Percentiles rank a stretch among this genome's conserved stretches.
These are phyloP conservation scores for Otocyon megalotis DNA, from an alignment of 2,113 vertebrate genomes.

Conservation along the genomic window DNA sequence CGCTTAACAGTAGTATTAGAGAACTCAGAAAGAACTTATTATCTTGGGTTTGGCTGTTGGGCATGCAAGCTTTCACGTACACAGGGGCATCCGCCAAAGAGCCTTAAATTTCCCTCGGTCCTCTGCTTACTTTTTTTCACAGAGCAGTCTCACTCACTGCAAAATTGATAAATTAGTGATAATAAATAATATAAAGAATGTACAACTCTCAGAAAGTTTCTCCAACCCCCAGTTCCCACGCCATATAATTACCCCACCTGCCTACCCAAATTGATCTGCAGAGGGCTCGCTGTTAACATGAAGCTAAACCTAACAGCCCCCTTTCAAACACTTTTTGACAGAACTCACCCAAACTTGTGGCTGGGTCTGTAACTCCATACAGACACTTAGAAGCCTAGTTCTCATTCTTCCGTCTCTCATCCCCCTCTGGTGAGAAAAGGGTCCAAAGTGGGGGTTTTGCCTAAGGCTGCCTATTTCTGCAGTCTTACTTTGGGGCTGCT, in stretches of 20 bases:
- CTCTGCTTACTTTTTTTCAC: neutral
- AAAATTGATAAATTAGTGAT: slow-evolving; percentile 32
- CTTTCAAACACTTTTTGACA: neutral
- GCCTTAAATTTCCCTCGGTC: neutral
- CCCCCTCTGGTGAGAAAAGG: neutral
- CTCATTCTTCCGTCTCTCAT: neutral
- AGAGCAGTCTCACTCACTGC: neutral
- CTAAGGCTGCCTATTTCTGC: neutral
- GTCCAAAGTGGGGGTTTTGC: neutral
- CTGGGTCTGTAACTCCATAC: neutral
- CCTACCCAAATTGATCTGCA: neutral
- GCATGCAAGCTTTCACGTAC: neutral
- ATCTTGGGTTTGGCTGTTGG: neutral
- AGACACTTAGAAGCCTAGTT: neutral
- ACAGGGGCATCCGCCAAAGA: neutral
- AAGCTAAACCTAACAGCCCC: neutral
- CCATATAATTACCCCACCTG: neutral
- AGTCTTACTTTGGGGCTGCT: slow-evolving; percentile 35
- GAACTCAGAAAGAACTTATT: neutral
- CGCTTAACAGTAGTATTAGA: neutral
- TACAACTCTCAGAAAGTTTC: slow-evolving; percentile 44
- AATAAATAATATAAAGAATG: neutral
- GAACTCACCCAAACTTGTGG: neutral
- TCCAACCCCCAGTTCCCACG: neutral
- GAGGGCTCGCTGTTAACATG: neutral